These are phyloP conservation scores for Stegastes partitus DNA, from an alignment of 2,113 vertebrate species.

Conservation along the genomic window DNA sequence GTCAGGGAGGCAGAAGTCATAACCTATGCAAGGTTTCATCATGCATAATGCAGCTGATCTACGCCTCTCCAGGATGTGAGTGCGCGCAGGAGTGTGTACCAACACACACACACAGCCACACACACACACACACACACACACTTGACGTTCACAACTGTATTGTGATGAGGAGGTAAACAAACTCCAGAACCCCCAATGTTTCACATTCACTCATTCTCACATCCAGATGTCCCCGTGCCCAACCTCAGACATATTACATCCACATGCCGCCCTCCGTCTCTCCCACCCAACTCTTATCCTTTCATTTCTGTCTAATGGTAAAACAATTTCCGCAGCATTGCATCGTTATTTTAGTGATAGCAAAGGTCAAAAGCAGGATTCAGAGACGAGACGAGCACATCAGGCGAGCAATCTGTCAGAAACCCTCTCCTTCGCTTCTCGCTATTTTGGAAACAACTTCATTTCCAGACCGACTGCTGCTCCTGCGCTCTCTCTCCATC, in stretches of 20 bases:
- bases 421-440: neutral
- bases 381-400: constrained; percentile 1
- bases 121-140: constrained; percentile 38
- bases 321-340: constrained; percentile 11
- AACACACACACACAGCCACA: constrained; percentile 28
- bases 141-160: constrained; percentile 57
- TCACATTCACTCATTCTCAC: constrained; percentile 48
- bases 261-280: neutral
- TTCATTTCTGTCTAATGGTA: neutral
- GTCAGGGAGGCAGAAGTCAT: constrained; percentile 79
- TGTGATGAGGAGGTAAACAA: constrained; percentile 77
- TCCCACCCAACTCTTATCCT: neutral
- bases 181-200: constrained; percentile 57
- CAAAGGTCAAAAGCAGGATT: constrained; percentile 42
- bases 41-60: constrained; percentile 85
- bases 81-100: constrained; percentile 5
- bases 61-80: constrained; percentile 73
- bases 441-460: constrained; percentile 54
- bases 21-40: constrained; percentile 85
- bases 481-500: constrained; percentile 30
- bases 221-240: constrained; percentile 44
- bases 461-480: constrained; percentile 30
- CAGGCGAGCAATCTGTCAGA: constrained; percentile 18
- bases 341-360: neutral
- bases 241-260: constrained; percentile 27